A percentile compares a stretch with the other conserved stretches of the same genome.
Conservation (phyloP, 1,140 invertebrate species). For the Laupala kohalensis region DNA sequence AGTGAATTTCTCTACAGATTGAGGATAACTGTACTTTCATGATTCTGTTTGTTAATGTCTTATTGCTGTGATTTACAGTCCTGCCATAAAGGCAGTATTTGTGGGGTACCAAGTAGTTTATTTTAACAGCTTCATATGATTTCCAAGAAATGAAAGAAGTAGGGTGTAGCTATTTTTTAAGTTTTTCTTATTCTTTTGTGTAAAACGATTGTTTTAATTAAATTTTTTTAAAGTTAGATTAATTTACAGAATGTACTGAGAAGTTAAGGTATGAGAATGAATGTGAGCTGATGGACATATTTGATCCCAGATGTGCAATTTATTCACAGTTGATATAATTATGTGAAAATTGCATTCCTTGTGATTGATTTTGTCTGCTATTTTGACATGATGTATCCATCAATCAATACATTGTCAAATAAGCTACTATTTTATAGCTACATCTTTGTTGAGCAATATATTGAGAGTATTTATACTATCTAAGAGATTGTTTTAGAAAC, state of each 20-base stretch:
- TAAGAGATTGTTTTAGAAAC: no score
- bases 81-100: neutral
- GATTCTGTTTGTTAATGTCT: neutral
- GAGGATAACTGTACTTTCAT: neutral
- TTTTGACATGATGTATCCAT: no score
- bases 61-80: neutral
- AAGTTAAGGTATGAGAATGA: neutral
- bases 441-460: no score
- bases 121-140: neutral
- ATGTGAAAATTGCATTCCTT: neutral
- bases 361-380: neutral
- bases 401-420: no score
- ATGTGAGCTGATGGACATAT: neutral
- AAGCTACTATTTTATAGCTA: no score
- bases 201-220: no score
- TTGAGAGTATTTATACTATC: no score
- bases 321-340: neutral
- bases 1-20: neutral
- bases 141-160: neutral
- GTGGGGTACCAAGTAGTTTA: neutral
- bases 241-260: neutral
- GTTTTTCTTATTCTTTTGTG: no score
- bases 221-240: neutral
- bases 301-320: neutral
- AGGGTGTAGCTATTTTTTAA: neutral